Base-by-base conservation (phyloP, 2,113 vertebrate species). In the Eonycteris spelaea region DNA sequence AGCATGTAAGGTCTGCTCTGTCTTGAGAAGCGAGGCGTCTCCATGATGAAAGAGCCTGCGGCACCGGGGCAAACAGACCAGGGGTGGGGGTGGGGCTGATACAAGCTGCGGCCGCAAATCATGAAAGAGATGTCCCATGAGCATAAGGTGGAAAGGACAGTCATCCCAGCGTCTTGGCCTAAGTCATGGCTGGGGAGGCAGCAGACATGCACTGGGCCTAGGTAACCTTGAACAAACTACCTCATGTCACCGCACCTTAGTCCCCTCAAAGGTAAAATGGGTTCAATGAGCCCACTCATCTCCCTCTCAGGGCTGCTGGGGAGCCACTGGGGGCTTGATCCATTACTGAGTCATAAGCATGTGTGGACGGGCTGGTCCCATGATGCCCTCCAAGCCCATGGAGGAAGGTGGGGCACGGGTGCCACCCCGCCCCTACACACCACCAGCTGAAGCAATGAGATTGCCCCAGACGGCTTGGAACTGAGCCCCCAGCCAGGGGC, bases 71-170 rank as follows among this genome's bases (percentile, higher is more conserved):
- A 82, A 48, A 61, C 75, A 48, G 86, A 75, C 88, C 53, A 18
- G 43, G 68, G 53, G 90, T 7, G 0, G 87, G 51, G 84, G 57
- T 33, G 87, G 38, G 40, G 45, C 86, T 38, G 55, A 35, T 38
- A 45, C 14, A 65, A 45, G 55, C 86, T n/a, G 48, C 4, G 15
- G 91, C 73, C 0, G 35, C 95, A 98, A 98, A 98, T 97, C 97
- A 97, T 43, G 38, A 86, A 82, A 96, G 91, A 97, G 89, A 91
- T 67, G 86, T 97, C 95, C 95, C 95, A 83, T 75, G 97, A 74
- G 95, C 96, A 96, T 91, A 89, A 95, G 93, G 91, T 97, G 95
- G 97, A 97, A 98, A 97, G 97, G 96, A 98, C 97, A 97, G 93
- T 98, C 87, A 85, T 89, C 43, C 70, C n/a, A 24, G 71, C 1